Percentiles rank a stretch among this genome's conserved stretches.
Evolutionary conservation across 2,113 vertebrate species (phyloP).

Genomic region (Struthio camelus): DNA sequence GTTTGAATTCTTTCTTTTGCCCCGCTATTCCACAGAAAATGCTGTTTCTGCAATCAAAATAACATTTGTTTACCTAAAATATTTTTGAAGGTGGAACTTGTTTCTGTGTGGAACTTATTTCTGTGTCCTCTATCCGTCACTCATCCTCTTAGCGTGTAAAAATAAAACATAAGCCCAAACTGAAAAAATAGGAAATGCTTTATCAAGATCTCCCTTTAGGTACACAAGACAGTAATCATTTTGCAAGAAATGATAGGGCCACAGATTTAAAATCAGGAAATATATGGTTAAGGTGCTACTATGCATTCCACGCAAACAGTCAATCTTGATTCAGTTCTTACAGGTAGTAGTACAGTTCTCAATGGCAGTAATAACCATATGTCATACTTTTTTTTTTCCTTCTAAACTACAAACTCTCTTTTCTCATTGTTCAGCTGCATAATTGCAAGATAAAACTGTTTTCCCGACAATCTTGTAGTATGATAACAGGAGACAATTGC

Average conservation of each 20-base stretch:
- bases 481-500: neutral
- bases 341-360: neutral
- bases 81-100: neutral
- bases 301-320: neutral
- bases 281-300: neutral
- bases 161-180: neutral
- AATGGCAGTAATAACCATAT: neutral
- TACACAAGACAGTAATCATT: fast-evolving
- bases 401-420: neutral
- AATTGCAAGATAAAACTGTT: neutral
- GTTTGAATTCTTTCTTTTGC: neutral
- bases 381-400: neutral
- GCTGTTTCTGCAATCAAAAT: neutral
- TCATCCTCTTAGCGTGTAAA: neutral
- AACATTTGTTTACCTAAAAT: neutral
- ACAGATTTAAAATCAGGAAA: neutral
- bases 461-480: neutral
- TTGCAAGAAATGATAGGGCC: neutral
- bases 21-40: neutral
- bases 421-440: neutral
- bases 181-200: neutral
- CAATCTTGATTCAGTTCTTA: neutral
- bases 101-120: neutral
- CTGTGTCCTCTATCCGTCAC: neutral
- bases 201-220: neutral